Conservation (phyloP, 2,888 invertebrate genomes). For the Drosophila paracracens region DNA sequence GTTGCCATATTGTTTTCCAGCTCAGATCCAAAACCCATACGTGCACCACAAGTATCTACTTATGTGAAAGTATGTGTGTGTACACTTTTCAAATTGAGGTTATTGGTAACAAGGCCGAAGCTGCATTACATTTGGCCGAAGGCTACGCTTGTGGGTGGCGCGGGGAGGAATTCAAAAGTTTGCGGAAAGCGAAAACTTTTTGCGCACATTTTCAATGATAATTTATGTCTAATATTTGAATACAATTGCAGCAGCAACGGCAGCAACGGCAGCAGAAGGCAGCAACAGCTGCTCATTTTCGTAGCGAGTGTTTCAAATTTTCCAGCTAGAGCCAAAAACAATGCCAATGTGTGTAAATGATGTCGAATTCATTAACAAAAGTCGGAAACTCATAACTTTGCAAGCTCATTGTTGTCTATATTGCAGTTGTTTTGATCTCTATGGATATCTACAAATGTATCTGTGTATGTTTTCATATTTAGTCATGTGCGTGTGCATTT, state of each 20-base stretch:
- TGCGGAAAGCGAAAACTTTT: conserved; percentile 67
- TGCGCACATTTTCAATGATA: conserved; percentile 71
- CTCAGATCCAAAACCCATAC: conserved; percentile 22
- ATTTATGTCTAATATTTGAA: conserved; percentile 77
- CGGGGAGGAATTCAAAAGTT: conserved; percentile 38
- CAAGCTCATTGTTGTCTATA: conserved; percentile 44
- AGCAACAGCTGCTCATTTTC: conserved; percentile 51
- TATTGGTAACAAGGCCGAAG: conserved; percentile 79
- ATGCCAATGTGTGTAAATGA: conserved; percentile 64
- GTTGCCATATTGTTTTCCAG: conserved; percentile 63
- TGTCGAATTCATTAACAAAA: conserved; percentile 57
- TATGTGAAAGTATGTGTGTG: conserved; percentile 26
- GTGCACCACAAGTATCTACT: conserved; percentile 28
- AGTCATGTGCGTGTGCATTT: conserved; percentile 37
- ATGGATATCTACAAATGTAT: neutral
- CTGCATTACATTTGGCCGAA: conserved; percentile 47
- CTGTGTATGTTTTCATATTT: conserved; percentile 14
- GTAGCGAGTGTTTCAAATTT: conserved; percentile 36
- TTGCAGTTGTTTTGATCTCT: conserved; percentile 25
- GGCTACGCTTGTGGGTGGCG: conserved; percentile 9
- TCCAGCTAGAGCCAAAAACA: conserved; percentile 39
- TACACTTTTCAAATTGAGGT: conserved; percentile 70
- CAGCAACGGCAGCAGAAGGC: conserved; percentile 6
- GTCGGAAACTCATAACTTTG: conserved; percentile 65
- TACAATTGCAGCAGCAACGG: conserved; percentile 63